These are phyloP conservation scores for Hippocampus comes DNA, from an alignment of 2,113 vertebrate species.

Conservation along the genomic window DNA sequence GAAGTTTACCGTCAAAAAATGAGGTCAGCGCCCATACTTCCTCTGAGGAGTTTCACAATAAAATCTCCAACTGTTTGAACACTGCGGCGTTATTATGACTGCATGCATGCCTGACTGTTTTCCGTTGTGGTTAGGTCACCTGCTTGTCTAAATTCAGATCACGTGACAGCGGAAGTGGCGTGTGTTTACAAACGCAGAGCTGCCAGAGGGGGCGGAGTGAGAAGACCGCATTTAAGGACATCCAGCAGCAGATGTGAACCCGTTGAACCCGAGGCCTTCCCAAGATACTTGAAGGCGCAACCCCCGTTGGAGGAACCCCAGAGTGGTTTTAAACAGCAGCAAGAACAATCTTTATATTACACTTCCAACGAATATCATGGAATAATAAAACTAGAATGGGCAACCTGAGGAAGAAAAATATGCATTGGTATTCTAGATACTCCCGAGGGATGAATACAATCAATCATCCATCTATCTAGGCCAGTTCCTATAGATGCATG, in stretches of 20 bases:
- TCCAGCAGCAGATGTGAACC: conserved; percentile 47
- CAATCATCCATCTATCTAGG: conserved; percentile 34
- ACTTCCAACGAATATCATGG: neutral
- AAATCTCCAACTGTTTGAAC: neutral
- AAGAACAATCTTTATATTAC: neutral
- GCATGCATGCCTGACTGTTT: neutral
- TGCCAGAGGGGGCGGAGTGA: conserved; percentile 59
- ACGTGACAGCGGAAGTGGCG: conserved; percentile 59
- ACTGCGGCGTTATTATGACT: neutral
- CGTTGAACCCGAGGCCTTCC: conserved; percentile 36
- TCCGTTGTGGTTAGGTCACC: fast-evolving
- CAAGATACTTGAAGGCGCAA: conserved; percentile 3
- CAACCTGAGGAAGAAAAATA: conserved; percentile 8
- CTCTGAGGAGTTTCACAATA: conserved; percentile 18
- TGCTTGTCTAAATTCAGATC: neutral
- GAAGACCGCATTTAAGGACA: conserved; percentile 66
- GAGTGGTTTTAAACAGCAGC: neutral
- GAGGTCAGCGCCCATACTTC: neutral
- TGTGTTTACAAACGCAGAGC: conserved; percentile 33
- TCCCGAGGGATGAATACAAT: conserved; percentile 8
- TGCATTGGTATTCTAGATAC: conserved; percentile 16
- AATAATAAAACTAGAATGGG: neutral
- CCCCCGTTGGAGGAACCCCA: conserved; percentile 11
- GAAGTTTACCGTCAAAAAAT: neutral
- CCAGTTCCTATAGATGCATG: conserved; percentile 36